Percentiles rank a stretch among this genome's conserved stretches.
These are phyloP conservation scores for Orycteropus afer DNA, from an alignment of 2,113 vertebrate genomes.

Conservation along the genomic window DNA sequence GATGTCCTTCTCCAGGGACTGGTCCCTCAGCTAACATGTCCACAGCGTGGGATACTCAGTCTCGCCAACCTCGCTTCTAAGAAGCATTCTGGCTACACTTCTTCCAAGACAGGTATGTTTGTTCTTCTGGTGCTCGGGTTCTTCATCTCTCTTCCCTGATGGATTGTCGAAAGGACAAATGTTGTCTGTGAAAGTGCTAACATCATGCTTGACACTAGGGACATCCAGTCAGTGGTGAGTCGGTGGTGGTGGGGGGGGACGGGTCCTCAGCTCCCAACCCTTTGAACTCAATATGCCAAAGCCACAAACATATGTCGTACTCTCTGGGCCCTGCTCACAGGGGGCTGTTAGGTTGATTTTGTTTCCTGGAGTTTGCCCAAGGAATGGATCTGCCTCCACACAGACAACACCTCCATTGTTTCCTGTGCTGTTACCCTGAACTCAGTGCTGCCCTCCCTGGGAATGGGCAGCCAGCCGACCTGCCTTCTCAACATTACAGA, in stretches of 20 bases:
- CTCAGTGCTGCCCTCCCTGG: accelerated
- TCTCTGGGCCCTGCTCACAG: background rate
- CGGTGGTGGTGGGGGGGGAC: no score
- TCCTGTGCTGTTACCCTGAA: accelerated
- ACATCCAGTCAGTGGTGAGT: background rate
- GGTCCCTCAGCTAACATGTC: background rate
- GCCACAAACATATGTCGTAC: accelerated
- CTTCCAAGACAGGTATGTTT: no score
- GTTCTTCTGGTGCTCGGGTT: no score
- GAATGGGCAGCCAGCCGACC: background rate
- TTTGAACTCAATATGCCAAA: accelerated
- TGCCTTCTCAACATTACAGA: accelerated
- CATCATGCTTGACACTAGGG: accelerated
- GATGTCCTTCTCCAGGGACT: background rate
- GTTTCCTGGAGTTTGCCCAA: background rate
- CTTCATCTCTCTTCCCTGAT: background rate
- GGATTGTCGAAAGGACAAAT: background rate
- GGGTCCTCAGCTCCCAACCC: accelerated
- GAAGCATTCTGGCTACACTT: background rate
- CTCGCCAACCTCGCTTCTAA: background rate
- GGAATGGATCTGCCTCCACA: background rate
- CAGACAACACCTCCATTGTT: no score
- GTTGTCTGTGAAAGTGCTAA: accelerated
- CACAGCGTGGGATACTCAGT: background rate
- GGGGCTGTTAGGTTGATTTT: background rate